Conservation (phyloP, 2,888 invertebrate genomes). For the Caradrina clavipalpis region DNA sequence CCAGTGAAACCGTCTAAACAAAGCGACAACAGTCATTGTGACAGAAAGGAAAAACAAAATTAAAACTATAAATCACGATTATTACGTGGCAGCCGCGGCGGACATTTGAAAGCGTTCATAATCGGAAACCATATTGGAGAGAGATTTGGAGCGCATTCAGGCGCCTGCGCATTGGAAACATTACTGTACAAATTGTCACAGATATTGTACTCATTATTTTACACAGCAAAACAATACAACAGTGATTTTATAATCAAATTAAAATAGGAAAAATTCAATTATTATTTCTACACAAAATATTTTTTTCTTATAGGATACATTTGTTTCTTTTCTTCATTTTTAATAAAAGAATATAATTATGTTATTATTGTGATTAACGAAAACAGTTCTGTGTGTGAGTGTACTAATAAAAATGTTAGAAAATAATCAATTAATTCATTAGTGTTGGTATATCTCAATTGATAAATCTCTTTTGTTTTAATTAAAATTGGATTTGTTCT, state of each 20-base stretch:
- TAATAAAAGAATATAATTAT: not conserved
- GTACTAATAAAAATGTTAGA: not conserved
- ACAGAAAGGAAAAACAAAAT: constrained; percentile 55
- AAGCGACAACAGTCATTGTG: constrained; percentile 31
- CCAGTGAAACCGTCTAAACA: constrained; percentile 17
- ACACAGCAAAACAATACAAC: not conserved
- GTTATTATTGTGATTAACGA: too few relatives aligned
- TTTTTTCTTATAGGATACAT: too few relatives aligned
- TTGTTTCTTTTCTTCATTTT: too few relatives aligned
- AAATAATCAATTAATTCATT: not conserved
- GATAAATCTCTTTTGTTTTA: too few relatives aligned
- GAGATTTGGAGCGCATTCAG: constrained; percentile 39
- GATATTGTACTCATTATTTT: not conserved
- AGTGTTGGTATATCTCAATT: not conserved
- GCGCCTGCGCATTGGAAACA: constrained; percentile 15
- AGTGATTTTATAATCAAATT: too few relatives aligned
- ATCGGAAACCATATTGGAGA: constrained; percentile 54
- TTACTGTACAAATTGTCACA: not conserved
- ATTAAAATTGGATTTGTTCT: too few relatives aligned
- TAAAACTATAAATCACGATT: constrained; percentile 62
- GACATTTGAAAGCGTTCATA: constrained; percentile 64
- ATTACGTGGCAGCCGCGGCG: constrained; percentile 56
- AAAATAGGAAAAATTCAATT: too few relatives aligned
- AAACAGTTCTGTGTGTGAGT: constrained; percentile 2
- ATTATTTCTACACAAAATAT: too few relatives aligned